These are phyloP conservation scores for Bubo bubo DNA, from an alignment of 2,113 vertebrate genomes.

Conservation along the genomic window DNA sequence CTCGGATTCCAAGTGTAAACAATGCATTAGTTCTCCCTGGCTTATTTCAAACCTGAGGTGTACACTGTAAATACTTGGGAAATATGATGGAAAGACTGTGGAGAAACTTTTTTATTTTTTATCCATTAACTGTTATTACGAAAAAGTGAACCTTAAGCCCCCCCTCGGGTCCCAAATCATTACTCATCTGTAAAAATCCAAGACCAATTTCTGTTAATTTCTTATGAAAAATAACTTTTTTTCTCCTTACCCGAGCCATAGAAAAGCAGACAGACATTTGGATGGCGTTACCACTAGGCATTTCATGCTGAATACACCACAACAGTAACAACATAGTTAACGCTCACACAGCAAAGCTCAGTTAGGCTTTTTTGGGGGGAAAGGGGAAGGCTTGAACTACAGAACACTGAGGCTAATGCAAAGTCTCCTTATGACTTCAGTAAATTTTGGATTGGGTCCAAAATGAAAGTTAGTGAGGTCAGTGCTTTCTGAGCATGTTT, in stretches of 20 bases:
- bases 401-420: neutral
- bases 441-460: neutral
- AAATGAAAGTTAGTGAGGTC: neutral
- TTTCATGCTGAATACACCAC: neutral
- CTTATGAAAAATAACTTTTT: neutral
- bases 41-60: constrained; percentile 65
- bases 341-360: neutral
- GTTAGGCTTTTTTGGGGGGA: neutral
- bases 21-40: constrained; percentile 73
- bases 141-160: neutral
- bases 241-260: neutral
- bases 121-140: constrained; percentile 5
- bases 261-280: neutral
- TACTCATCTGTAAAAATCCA: constrained; percentile 11
- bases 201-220: neutral
- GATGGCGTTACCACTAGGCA: neutral
- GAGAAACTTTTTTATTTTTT: constrained; percentile 53
- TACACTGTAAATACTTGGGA: constrained; percentile 70
- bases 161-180: neutral
- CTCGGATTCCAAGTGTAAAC: constrained; percentile 75
- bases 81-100: constrained; percentile 56
- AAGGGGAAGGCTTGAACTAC: neutral
- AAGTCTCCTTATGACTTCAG: neutral
- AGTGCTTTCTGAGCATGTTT: neutral
- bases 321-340: neutral